Percentiles rank a stretch among this genome's conserved stretches.
Conservation (phyloP, 2,888 invertebrate genomes). For the Neelides folsomi region DNA sequence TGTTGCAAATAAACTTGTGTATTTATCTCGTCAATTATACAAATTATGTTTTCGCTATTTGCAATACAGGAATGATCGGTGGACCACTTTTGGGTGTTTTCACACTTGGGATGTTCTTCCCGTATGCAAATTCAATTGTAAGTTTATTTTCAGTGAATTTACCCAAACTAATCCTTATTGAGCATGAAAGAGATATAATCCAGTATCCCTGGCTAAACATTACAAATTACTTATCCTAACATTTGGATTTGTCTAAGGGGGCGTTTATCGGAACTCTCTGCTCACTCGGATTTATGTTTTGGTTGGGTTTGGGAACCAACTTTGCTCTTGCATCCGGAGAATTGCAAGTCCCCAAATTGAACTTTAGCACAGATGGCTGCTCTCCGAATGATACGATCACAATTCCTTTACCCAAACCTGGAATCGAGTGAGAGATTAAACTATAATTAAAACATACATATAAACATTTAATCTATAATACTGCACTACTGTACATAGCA, state of each 20-base stretch:
- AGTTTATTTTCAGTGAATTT: conserved; percentile 13
- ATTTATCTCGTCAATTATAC: not conserved
- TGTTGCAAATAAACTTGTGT: no score
- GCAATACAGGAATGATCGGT: conserved; percentile 39
- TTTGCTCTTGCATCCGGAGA: conserved; percentile 23
- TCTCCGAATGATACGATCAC: conserved; percentile 20
- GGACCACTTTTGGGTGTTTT: conserved; percentile 77
- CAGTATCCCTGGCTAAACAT: not conserved
- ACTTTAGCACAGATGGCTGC: conserved; percentile 35
- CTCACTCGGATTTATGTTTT: conserved; percentile 34
- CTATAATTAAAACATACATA: no score
- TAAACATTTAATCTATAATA: no score
- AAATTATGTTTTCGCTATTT: no score
- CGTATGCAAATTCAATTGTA: conserved; percentile 70
- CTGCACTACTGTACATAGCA: no score
- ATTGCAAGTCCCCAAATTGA: conserved; percentile 29
- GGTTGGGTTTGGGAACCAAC: conserved; percentile 36
- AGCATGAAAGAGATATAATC: not conserved
- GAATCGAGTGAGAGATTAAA: not conserved
- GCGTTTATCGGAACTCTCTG: conserved; percentile 34
- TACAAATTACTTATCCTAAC: not conserved
- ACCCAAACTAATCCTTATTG: not conserved
- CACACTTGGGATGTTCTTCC: conserved; percentile 75
- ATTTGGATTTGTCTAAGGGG: conserved; percentile 27
- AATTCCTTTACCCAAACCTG: conserved; percentile 6